These are phyloP conservation scores for Myrmophylax atrothorax DNA, from an alignment of 2,113 vertebrate species.

Conservation along the genomic window DNA sequence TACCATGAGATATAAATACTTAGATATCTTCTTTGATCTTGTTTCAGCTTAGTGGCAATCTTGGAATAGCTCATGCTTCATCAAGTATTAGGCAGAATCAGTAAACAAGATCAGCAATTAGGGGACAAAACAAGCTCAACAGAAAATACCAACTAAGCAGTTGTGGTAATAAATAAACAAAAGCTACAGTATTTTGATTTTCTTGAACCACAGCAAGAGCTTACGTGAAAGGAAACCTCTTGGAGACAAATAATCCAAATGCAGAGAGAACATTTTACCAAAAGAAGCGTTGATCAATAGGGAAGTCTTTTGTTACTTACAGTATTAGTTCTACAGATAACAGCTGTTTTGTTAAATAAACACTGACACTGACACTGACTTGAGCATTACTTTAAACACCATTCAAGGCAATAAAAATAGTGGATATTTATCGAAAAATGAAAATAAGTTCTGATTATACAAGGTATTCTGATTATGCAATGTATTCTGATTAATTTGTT, in stretches of 20 bases:
- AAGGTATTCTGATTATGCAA: neutral
- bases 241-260: neutral
- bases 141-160: neutral
- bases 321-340: neutral
- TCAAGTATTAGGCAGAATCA: neutral
- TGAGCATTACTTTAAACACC: neutral
- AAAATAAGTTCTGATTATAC: neutral
- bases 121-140: neutral
- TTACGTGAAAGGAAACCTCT: neutral
- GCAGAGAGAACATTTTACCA: neutral
- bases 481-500: neutral
- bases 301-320: neutral
- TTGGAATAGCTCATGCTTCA: neutral
- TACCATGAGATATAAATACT: neutral
- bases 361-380: neutral
- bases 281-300: neutral
- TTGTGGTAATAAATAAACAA: neutral
- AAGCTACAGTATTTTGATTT: neutral
- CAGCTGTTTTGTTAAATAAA: neutral
- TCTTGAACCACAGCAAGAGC: neutral
- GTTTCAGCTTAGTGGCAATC: neutral
- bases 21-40: neutral
- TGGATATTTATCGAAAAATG: neutral
- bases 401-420: neutral
- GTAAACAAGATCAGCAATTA: neutral